Percentiles rank a stretch among this genome's conserved stretches.
Evolutionary conservation across 2,113 vertebrate genomes (phyloP).

Genomic region (Tychaedon coryphoeus): DNA sequence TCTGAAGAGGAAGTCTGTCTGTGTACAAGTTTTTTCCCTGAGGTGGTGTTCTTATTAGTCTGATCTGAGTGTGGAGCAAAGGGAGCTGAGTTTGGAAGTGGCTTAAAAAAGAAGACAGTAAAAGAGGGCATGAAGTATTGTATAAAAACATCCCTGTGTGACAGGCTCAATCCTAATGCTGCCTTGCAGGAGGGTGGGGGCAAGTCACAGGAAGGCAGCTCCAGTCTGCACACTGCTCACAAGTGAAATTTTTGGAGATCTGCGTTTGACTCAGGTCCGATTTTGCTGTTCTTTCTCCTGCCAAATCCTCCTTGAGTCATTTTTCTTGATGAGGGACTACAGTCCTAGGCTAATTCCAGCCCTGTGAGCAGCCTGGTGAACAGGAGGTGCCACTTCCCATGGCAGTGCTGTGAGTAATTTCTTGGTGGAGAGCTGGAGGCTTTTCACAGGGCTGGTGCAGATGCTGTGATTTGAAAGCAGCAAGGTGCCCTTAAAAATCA

Average conservation of each 20-base stretch:
- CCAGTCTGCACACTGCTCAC: neutral
- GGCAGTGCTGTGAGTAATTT: neutral
- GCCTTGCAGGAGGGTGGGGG: conserved; percentile 1
- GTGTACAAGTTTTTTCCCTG: conserved; percentile 72
- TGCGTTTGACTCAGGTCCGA: neutral
- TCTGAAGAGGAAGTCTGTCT: conserved; percentile 75
- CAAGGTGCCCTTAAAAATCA: neutral
- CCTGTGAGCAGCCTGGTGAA: neutral
- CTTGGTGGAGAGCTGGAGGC: neutral
- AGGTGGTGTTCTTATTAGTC: conserved; percentile 76
- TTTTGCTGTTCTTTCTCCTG: conserved; percentile 10
- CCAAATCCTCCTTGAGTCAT: conserved; percentile 9
- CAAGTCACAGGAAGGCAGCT: conserved; percentile 9
- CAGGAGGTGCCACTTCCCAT: neutral
- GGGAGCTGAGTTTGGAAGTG: conserved; percentile 26
- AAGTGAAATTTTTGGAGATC: conserved; percentile 41
- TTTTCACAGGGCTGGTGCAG: neutral
- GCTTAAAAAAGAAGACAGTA: conserved; percentile 29
- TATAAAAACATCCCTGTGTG: conserved; percentile 42
- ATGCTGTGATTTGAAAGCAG: neutral
- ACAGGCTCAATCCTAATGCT: neutral
- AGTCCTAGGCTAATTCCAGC: neutral
- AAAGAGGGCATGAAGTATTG: conserved; percentile 31
- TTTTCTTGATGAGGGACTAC: neutral
- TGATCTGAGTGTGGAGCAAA: conserved; percentile 54